These are phyloP conservation scores for Chaetophractus vellerosus DNA, from an alignment of 2,797 vertebrate species.

Conservation along the genomic window DNA sequence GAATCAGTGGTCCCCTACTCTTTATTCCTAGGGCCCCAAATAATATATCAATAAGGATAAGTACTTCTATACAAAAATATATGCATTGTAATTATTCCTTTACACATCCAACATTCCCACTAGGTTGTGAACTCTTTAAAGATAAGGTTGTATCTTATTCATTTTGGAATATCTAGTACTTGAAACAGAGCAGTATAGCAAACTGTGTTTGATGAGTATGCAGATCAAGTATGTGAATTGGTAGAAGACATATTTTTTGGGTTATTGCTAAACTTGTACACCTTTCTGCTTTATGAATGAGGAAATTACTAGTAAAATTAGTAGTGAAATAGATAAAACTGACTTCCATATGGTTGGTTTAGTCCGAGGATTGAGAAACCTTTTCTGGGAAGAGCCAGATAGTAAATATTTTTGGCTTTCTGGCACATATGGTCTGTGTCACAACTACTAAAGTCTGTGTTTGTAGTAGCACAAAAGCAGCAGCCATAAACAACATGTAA, in stretches of 20 bases:
- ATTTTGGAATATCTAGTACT: too few species aligned
- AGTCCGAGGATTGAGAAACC: too few species aligned
- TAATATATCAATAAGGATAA: too few species aligned
- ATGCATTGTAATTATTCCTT: fast-evolving
- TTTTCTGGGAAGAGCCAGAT: background rate
- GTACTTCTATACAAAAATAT: fast-evolving
- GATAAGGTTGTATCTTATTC: fast-evolving
- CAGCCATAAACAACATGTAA: background rate
- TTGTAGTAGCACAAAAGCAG: fast-evolving
- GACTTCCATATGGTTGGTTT: fast-evolving
- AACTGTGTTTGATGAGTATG: fast-evolving
- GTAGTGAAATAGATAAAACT: background rate
- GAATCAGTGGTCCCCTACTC: fast-evolving
- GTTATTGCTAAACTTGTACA: background rate
- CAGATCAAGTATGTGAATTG: background rate
- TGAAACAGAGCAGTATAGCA: fast-evolving
- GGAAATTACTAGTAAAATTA: background rate
- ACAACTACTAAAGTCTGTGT: fast-evolving
- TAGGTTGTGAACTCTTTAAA: too few species aligned
- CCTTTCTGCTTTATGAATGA: background rate
- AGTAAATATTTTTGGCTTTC: too few species aligned
- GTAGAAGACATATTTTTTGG: fast-evolving
- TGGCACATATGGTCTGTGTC: fast-evolving
- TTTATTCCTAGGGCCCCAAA: background rate
- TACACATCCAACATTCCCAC: fast-evolving